Percentiles rank a stretch among this genome's conserved stretches.
Conservation (phyloP, 2,888 invertebrate genomes). For the Phyllotreta cruciferae region DNA sequence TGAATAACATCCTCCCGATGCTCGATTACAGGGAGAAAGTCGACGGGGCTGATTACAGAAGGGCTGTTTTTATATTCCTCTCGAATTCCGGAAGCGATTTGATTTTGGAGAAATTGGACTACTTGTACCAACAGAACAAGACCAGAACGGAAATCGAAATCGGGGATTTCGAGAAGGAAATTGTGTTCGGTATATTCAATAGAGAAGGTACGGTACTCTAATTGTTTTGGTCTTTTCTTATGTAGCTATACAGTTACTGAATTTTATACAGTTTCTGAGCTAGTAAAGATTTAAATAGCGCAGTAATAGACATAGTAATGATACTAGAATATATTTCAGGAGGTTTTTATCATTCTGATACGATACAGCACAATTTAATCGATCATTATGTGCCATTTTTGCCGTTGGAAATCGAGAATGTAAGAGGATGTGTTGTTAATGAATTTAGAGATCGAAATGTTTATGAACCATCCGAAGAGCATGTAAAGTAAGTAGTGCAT, state of each 20-base stretch:
- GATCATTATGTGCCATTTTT: constrained; percentile 94
- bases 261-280: background rate
- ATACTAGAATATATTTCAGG: constrained; percentile 61
- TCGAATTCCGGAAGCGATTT: constrained; percentile 87
- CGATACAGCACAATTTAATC: constrained; percentile 85
- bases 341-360: constrained; percentile 81
- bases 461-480: constrained; percentile 43
- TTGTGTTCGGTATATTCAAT: constrained; percentile 74
- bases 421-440: constrained; percentile 75
- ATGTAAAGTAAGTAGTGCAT: constrained; percentile 50
- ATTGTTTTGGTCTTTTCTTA: background rate
- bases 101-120: constrained; percentile 69
- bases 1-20: constrained; percentile 87
- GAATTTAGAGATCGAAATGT: constrained; percentile 63
- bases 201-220: constrained; percentile 63
- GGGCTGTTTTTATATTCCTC: constrained; percentile 86
- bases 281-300: background rate
- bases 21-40: constrained; percentile 81
- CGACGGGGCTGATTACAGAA: constrained; percentile 75
- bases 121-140: constrained; percentile 65
- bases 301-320: background rate
- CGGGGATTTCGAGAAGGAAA: constrained; percentile 75
- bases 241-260: background rate
- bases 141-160: constrained; percentile 69
- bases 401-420: constrained; percentile 86